Conservation (phyloP, 2,888 invertebrate species). For the Tipula confusa region DNA sequence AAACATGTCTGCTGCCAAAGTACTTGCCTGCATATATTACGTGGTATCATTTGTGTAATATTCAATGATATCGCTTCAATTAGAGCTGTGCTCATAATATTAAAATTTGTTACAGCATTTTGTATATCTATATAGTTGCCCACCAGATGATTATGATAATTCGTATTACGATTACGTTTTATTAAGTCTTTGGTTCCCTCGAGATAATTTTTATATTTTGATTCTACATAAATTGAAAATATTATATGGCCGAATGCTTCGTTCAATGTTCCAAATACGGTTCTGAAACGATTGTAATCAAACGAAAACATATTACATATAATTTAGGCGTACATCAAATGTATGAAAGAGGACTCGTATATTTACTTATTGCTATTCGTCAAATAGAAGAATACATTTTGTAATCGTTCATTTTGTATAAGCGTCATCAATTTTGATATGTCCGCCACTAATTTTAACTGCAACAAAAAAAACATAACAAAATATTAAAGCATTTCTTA, state of each 20-base stretch:
- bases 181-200: conserved; percentile 12
- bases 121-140: neutral
- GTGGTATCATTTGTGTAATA: neutral
- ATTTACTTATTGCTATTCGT: neutral
- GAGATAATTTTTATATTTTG: neutral
- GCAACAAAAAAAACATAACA: too few relatives aligned
- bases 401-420: neutral
- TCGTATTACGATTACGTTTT: neutral
- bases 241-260: neutral
- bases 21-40: conserved; percentile 20
- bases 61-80: neutral
- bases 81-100: neutral
- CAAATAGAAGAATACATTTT: neutral
- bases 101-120: neutral
- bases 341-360: neutral
- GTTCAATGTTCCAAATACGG: neutral
- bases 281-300: too few relatives aligned
- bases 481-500: neutral
- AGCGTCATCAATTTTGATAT: conserved; percentile 26
- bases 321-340: too few relatives aligned
- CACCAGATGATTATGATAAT: neutral
- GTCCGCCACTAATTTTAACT: neutral
- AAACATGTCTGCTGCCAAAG: neutral
- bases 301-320: neutral
- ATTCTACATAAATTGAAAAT: neutral